Evolutionary conservation across 1,140 invertebrate genomes (phyloP), one percentile per base, ranked within the genome.

Genomic region (Leptoteleia sp.): DNA sequence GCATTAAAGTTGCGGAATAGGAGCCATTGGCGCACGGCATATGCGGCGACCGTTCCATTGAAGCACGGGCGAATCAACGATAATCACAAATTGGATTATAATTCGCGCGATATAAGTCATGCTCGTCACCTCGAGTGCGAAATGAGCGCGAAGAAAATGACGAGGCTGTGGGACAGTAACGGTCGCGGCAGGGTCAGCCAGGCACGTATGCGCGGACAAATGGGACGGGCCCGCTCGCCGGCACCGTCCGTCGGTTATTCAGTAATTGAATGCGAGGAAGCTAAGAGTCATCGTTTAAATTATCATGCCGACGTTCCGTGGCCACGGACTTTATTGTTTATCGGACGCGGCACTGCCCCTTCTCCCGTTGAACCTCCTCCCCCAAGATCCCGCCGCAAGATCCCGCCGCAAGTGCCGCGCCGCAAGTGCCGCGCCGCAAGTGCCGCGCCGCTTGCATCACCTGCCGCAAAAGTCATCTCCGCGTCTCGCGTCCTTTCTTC

Each of bases 1-100:
- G 35, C 70, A 40, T 54, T 43, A n/a, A 54, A 54, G 22, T 9
- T 6, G 11, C 40, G 9, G 12, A 12, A 37, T 35, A 38, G 38
- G 31, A 35, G 42, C n/a, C 42, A 47, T 25, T 7, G 1, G 57
- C 50, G 17, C 22, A 29, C 11, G n/a, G 45, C 59, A 22, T 16
- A 67, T 40, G n/a, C n/a, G n/a, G 37, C 48, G 52, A 42, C 29
- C 50, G 17, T 68, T 50, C 47, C 11, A 65, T 57, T 47, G 75
- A 75, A 25, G 48, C 45, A 45, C 78, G 76, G 79, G 80, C 61
- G 59, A 77, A 71, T 79, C 80, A 82, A 83, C 84, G 84, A 85
- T 87, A 89, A 88, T 88, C 87, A 85, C 83, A 88, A 89, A 89
- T 88, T 88, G 85, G 85, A 89, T 89, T 89, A 87, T 89, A 89